Conservation (phyloP, 2,797 vertebrate species). For the Erethizon dorsatum region DNA sequence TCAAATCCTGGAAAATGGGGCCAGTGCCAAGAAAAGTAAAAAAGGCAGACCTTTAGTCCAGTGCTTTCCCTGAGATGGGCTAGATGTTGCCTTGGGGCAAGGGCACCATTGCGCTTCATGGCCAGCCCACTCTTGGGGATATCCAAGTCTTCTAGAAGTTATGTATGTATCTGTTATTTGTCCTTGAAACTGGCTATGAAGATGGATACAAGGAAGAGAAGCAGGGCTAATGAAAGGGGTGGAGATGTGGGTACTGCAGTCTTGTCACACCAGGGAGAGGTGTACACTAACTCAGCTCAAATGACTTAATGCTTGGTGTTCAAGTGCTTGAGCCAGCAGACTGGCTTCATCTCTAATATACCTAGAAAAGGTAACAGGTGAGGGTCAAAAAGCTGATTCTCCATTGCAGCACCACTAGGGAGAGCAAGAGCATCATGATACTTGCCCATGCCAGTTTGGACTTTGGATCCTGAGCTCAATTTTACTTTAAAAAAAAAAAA, state of each 20-base stretch:
- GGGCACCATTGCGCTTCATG: neutral
- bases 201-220: neutral
- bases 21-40: neutral
- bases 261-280: neutral
- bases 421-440: conserved; percentile 82
- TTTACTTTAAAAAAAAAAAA: neutral
- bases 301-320: neutral
- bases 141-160: neutral
- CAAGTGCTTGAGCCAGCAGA: neutral
- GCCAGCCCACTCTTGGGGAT: neutral
- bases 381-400: neutral
- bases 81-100: neutral
- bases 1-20: conserved; percentile 41
- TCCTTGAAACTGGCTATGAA: neutral
- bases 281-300: fast-evolving
- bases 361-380: conserved; percentile 56
- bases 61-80: neutral
- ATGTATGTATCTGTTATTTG: neutral
- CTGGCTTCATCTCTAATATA: neutral
- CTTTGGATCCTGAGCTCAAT: neutral
- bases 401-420: conserved; percentile 79
- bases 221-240: neutral
- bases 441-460: neutral
- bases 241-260: neutral
- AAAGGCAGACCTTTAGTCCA: neutral